Evolutionary conservation across 2,888 invertebrate species (phyloP).

Genomic region (Pharmacophagus antenor): DNA sequence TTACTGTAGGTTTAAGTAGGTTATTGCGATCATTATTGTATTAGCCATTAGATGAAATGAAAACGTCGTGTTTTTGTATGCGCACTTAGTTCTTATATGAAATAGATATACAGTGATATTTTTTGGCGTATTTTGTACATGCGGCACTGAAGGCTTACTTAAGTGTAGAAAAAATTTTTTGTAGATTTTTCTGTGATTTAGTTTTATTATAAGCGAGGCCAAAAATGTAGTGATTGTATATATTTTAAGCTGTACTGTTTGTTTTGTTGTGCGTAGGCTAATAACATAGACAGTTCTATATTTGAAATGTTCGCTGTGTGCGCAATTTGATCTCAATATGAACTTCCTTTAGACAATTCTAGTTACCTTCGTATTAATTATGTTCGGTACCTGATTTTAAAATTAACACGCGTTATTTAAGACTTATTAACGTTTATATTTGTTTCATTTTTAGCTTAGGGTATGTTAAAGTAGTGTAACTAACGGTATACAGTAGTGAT

Average conservation of each 20-base stretch:
- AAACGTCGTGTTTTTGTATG: constrained; percentile 24
- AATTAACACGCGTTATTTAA: constrained; percentile 60
- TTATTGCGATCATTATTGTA: constrained; percentile 55
- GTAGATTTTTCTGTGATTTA: constrained; percentile 70
- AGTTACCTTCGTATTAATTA: constrained; percentile 78
- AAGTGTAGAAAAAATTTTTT: constrained; percentile 36
- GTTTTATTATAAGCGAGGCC: constrained; percentile 67
- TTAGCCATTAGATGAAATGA: constrained; percentile 50
- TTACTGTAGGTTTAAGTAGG: constrained; percentile 71
- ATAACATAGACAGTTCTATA: constrained; percentile 18
- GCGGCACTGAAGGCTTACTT: constrained; percentile 7
- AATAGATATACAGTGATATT: constrained; percentile 5
- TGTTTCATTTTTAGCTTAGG: constrained; percentile 62
- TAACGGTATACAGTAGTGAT: constrained; percentile 49
- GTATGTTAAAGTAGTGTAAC: constrained; percentile 47
- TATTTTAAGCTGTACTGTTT: constrained; percentile 14
- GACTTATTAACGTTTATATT: constrained; percentile 71
- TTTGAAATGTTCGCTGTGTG: constrained; percentile 37
- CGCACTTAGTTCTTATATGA: constrained; percentile 20
- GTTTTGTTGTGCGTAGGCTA: constrained; percentile 4
- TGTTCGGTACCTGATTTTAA: constrained; percentile 78
- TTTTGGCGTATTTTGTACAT: constrained; percentile 12
- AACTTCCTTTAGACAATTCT: constrained; percentile 67
- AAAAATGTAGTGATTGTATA: constrained; percentile 59
- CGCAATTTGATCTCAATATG: constrained; percentile 69